Percentiles rank a stretch among this genome's conserved stretches.
These are phyloP conservation scores for Thamnophis sirtalis DNA, from an alignment of 2,113 vertebrate genomes.

Conservation along the genomic window DNA sequence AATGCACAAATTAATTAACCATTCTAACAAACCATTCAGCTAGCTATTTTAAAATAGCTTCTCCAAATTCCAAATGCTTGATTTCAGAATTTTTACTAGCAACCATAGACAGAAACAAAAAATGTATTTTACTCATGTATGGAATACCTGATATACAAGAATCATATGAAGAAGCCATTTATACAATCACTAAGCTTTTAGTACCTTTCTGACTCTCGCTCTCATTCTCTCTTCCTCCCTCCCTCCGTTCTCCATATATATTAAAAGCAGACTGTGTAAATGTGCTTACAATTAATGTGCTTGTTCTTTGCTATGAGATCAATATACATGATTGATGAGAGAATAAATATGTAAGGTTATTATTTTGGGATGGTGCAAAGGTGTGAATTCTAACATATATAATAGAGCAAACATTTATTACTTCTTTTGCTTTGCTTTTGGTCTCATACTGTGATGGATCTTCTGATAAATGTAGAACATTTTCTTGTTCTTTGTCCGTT, in stretches of 20 bases:
- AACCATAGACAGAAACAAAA: not conserved
- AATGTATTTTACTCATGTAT: not conserved
- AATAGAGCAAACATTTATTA: conserved; percentile 31
- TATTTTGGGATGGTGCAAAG: not conserved
- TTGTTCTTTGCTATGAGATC: not conserved
- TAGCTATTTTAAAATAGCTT: not conserved
- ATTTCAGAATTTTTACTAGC: not conserved
- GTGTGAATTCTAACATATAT: not conserved
- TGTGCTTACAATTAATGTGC: not conserved
- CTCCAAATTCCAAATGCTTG: not conserved
- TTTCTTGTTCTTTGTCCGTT: conserved; percentile 35
- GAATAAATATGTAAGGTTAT: not conserved
- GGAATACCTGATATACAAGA: not conserved
- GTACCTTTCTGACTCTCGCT: not conserved
- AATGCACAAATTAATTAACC: not conserved
- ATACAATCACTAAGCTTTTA: not conserved
- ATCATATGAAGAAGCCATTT: not conserved
- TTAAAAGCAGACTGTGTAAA: not conserved
- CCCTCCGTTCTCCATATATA: too few relatives aligned
- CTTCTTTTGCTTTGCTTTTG: conserved; percentile 47
- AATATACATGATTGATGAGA: not conserved
- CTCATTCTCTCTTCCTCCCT: not conserved
- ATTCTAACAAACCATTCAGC: not conserved
- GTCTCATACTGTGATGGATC: conserved; percentile 11
- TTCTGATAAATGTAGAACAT: conserved; percentile 39